phyloP scores from a whole-genome alignment of 2,797 vertebrate species.

The Siniperca obscura region DNA sequence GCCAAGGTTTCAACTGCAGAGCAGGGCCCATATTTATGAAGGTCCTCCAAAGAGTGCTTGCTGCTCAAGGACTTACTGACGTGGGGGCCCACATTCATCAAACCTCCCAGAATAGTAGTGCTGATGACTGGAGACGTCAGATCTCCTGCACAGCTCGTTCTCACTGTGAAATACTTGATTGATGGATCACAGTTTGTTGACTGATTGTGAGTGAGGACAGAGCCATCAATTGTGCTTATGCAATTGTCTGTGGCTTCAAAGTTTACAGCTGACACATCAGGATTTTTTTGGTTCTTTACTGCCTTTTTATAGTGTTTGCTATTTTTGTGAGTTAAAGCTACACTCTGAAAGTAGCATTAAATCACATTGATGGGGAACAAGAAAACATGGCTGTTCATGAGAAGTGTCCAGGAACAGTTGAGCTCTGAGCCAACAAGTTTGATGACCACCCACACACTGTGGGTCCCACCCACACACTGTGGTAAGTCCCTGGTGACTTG shows the following conservation, averaged over 20 bases:
- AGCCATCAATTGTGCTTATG: not conserved
- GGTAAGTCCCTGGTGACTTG: slow-evolving; percentile 8
- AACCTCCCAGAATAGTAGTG: slow-evolving; percentile 20
- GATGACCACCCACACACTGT: slow-evolving; percentile 24
- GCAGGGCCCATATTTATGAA: slow-evolving; percentile 21
- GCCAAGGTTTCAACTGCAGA: slow-evolving; percentile 35
- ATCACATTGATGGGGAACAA: not conserved
- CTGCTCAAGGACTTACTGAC: slow-evolving; percentile 12
- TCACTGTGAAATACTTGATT: slow-evolving; percentile 5
- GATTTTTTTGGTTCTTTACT: not conserved
- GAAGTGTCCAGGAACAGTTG: slow-evolving; percentile 7
- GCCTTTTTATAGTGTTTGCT: not conserved
- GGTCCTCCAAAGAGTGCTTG: slow-evolving; percentile 5
- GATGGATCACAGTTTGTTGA: slow-evolving; percentile 23
- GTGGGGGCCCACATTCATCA: slow-evolving; percentile 12
- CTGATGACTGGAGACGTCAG: not conserved
- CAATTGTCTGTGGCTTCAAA: slow-evolving; percentile 1
- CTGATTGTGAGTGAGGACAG: not conserved
- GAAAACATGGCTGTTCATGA: not conserved
- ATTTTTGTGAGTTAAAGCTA: not conserved
- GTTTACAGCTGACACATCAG: not conserved
- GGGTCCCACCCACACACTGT: too few relatives aligned
- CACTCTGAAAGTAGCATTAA: not conserved
- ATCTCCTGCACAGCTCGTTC: not conserved
- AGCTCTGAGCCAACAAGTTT: slow-evolving; percentile 10